Evolutionary conservation across 2,797 vertebrate genomes (phyloP), one percentile per base, ranked within the genome.

Genomic region (Pangasius macronema): DNA sequence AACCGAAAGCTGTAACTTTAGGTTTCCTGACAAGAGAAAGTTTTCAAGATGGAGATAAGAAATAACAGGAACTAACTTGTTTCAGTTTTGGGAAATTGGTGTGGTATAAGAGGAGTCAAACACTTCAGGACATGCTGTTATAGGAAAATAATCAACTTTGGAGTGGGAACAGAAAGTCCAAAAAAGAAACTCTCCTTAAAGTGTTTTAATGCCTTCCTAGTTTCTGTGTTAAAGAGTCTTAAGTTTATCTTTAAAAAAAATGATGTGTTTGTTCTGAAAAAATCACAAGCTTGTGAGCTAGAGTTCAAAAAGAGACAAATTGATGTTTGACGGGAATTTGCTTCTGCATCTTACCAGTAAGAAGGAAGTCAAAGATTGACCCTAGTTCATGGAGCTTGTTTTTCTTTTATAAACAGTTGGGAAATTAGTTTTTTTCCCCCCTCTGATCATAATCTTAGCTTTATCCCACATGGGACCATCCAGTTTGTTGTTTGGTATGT

Each of bases 321-420:
- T 65, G 76, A 90, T 75, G 89, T 85, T 85, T 86, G 81, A 84
- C 27, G 24, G 67, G 82, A 90, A 90, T 89, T 90, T 55, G 59
- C 79, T 24, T 24, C 57, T 68, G 83, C 55, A 18, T 87, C 83
- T 30, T 20, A 27, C 72, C 86, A 53, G 65, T 53, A 30, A 77
- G 33, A 42, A 33, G 4, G n/a, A 59, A 24, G 86, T 68, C 75
- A 85, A 68, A 39, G 73, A 89, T 86, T 39, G 80, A 73, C 82
- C 77, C 65, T 22, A 85, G 55, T 57, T 84, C 3, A 63, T n/a
- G 11, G 68, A 65, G 80, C 89, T 92, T 93, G 65, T 92, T 90
- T 92, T 89, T 84, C n/a, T 88, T 82, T 87, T 91, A 49, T 13
- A 86, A 90, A 90, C 79, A 22, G 27, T 83, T 85, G 55, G 85